phyloP scores from a whole-genome alignment of 35 echinoderm and acorn worm genomes.

The Patiria miniata region DNA sequence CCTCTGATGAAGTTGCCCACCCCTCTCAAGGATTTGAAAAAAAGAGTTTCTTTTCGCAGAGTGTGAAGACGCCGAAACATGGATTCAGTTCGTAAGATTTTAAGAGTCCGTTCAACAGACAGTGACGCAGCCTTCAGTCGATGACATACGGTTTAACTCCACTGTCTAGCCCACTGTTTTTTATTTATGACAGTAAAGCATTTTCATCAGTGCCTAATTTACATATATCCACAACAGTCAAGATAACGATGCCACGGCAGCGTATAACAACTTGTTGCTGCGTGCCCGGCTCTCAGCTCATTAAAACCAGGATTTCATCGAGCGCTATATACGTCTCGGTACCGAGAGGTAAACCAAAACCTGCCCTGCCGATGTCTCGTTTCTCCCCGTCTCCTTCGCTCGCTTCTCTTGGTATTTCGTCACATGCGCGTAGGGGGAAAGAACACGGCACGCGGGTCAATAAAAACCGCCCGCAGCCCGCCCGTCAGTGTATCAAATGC shows the following conservation, averaged over 20 bases:
- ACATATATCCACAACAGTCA: too few relatives aligned
- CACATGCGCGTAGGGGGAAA: not conserved
- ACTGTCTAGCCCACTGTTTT: too few relatives aligned
- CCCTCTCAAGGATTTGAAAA: too few relatives aligned
- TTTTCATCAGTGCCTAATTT: too few relatives aligned
- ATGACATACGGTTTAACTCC: too few relatives aligned
- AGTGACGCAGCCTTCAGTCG: too few relatives aligned
- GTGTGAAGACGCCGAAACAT: too few relatives aligned
- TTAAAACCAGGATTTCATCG: not conserved
- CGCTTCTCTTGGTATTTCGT: not conserved
- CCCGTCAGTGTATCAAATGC: conserved; percentile 14
- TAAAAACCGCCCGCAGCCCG: conserved; percentile 2
- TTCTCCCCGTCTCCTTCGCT: not conserved
- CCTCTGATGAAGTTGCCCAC: too few relatives aligned
- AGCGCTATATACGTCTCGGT: not conserved
- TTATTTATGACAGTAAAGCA: too few relatives aligned
- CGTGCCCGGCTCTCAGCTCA: not conserved
- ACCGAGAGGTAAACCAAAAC: not conserved
- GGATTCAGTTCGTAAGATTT: too few relatives aligned
- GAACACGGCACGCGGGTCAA: not conserved
- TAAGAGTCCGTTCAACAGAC: too few relatives aligned
- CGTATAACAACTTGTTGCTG: conserved; percentile 4
- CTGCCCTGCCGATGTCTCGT: not conserved
- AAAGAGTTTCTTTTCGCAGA: too few relatives aligned
- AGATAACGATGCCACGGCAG: not conserved